Evolutionary conservation across 37 sponge, comb jelly and placozoan species (phyloP), one percentile per base, ranked within the genome.

Genomic region (Cliona cf. orientalis): DNA sequence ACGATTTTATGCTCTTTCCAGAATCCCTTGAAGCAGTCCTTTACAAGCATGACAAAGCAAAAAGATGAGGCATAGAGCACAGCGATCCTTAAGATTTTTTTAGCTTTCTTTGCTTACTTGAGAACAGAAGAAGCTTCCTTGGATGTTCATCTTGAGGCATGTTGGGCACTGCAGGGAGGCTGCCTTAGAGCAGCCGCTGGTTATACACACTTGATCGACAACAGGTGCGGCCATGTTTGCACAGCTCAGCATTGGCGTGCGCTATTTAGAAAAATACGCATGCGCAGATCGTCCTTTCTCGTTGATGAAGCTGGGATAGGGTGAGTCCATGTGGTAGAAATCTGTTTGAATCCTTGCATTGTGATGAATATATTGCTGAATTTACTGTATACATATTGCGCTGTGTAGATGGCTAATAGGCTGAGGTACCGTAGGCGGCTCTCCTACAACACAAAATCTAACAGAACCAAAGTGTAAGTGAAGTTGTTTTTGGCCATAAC

Each of bases 1-100:
- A 89, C 61, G 25, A 25, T 45, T 68, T 94, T 97, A 63, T 97
- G 98, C 14, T 41, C 67, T 19, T 73, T 79, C 98, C 98, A 97
- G 58, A 45, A 84, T 11, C 72, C 76, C 78, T 97, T 97, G 78
- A 97, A 97, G 71, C 98, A 97, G 1, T 90, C 93, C 98, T 96
- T 63, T n/a, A n/a, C n/a, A n/a, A n/a, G 38, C 36, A 7, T 67
- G 68, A 35, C 17, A 7, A 67, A 67, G 3, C 6, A 44, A 42
- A 45, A 72, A 39, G 39, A 53, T 5, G 29, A 53, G 5, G 2
- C 9, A 53, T 44, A 72, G 28, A 55, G 28, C 44, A 4, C 21
- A 21, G 32, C 74, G 45, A n/a, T n/a, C n/a, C n/a, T n/a, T n/a
- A n/a, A n/a, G n/a, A n/a, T n/a, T 69, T 4, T 42, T 12, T 14